Evolutionary conservation across 1,140 invertebrate species (phyloP).

Genomic region (Hypsibius dujardini): DNA sequence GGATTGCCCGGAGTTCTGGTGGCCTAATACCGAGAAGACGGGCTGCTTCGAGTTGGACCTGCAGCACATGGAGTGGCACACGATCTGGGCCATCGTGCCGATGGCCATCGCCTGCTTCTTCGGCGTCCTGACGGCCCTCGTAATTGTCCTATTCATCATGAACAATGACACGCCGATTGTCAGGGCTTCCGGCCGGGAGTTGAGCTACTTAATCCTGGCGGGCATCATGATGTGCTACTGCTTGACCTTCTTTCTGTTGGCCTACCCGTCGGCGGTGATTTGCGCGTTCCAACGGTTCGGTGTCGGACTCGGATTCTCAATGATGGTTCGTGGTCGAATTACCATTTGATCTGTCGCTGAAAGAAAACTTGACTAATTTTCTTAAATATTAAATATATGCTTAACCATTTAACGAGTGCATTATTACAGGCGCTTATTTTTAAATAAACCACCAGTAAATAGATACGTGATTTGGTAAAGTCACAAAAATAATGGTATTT

Average conservation of each 20-base stretch:
- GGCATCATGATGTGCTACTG: conserved; percentile 37
- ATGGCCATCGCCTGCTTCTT: conserved; percentile 38
- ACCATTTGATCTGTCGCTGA: no score
- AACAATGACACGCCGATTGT: conserved; percentile 35
- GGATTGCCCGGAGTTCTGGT: conserved; percentile 40
- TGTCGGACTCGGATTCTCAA: conserved; percentile 42
- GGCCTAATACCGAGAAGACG: conserved; percentile 33
- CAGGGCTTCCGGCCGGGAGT: conserved; percentile 42
- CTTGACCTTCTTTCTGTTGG: conserved; percentile 38
- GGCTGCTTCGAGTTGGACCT: conserved; percentile 32
- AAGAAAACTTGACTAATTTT: no score
- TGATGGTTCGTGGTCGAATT: conserved; percentile 29
- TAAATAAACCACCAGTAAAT: no score
- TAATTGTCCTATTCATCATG: conserved; percentile 34
- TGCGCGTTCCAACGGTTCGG: conserved; percentile 41
- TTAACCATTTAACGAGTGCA: no score
- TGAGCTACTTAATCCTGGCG: conserved; percentile 41
- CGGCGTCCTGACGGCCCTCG: conserved; percentile 37
- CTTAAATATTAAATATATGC: no score
- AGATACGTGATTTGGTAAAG: no score
- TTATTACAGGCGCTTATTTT: no score
- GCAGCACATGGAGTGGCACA: conserved; percentile 42
- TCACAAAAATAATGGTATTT: no score
- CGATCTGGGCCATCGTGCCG: conserved; percentile 40
- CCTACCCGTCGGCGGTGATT: conserved; percentile 34